Evolutionary conservation across 1,140 invertebrate species (phyloP), one percentile per base, ranked within the genome.

Genomic region (Neomicropteryx cornuta): DNA sequence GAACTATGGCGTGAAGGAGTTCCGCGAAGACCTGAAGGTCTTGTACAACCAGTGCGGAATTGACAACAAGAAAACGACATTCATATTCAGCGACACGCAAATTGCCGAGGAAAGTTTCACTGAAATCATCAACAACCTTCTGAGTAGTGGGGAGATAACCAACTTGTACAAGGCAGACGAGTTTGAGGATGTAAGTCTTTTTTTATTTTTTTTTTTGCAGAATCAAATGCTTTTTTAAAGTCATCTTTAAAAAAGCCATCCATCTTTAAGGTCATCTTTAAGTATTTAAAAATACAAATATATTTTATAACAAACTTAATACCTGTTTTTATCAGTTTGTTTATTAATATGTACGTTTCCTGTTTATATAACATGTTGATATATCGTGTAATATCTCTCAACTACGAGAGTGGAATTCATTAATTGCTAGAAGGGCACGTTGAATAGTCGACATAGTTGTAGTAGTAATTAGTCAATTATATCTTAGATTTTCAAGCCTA

Each of bases 81-180:
- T 91, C 61, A 70, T 90, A 18, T 88, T 90, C 62, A 80, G 76
- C 58, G 86, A 89, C 56, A 83, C 79, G 8, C 86, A 85, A 55
- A 79, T 89, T 33, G 76, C 75, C 0, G 81, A 87, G 20, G 82
- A 88, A 52, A 71, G 76, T 24, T 90, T 90, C 57, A 69, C 89
- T n/a, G 86, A 91, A 64, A 81, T 89, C 41, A 76, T 91, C 18
- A 91, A 88, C 58, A 89, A 87, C 54, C 77, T 91, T 67, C 60
- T 91, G 27, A 88, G 83, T 49, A 81, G 81, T 30, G 87, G 85
- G 2, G 86, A 91, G 67, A 76, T 89, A 33, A 75, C 84, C 13
- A 89, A 88, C 62, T 62, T 90, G 19, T 90, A 78, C 58, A 87
- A 87, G 56, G 53, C 72, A 1, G 85, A 90, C 47, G 87, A 92